phyloP scores from a whole-genome alignment of 2,113 vertebrate genomes.

The Hylia prasina region DNA sequence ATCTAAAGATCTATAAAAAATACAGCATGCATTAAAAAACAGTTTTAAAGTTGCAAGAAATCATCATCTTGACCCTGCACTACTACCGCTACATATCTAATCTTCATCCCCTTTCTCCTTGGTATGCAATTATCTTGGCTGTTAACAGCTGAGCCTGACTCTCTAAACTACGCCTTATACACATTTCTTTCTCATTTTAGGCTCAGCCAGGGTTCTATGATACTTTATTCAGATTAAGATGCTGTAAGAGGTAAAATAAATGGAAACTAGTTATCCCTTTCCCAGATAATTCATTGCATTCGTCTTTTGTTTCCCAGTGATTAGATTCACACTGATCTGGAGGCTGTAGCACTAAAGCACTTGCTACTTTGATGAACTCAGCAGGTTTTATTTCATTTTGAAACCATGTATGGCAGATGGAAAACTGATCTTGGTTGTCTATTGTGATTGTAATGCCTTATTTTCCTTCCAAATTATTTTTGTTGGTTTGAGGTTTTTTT shows the following conservation, averaged over 20 bases:
- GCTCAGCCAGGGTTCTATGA: not conserved
- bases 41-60: constrained; percentile 10
- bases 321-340: not conserved
- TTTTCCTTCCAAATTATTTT: not conserved
- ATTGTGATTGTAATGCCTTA: not conserved
- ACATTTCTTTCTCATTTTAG: not conserved
- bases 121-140: not conserved
- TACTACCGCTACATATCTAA: not conserved
- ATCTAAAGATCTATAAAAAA: not conserved
- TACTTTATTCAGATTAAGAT: not conserved
- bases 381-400: not conserved
- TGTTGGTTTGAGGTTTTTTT: not conserved
- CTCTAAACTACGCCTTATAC: not conserved
- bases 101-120: not conserved
- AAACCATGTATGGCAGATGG: not conserved
- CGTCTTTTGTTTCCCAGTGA: not conserved
- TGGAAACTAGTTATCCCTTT: not conserved
- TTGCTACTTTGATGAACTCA: constrained; percentile 8
- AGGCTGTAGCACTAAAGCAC: not conserved
- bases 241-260: not conserved
- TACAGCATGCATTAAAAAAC: not conserved
- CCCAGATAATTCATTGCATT: not conserved
- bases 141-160: constrained; percentile 11
- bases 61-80: not conserved
- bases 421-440: not conserved